Base-by-base conservation (phyloP, 1,140 invertebrate genomes). In the Coptotermes formosanus region DNA sequence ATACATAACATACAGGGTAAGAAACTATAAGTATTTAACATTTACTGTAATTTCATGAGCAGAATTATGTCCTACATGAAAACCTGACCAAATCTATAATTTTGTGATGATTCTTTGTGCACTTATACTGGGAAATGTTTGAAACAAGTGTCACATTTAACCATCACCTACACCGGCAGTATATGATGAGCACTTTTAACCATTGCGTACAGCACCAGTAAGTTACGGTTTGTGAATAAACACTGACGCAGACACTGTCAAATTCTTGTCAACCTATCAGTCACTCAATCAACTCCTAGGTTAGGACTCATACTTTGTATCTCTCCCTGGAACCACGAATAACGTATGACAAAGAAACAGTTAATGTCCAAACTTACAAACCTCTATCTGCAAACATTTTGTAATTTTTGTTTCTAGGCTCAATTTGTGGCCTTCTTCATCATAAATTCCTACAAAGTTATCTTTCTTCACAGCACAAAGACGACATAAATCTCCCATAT, bases 391-490 rank as follows among this genome's bases (percentile, higher is more conserved):
- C 82, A 92, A 89, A 88, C 90, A 92, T 87, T 92, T 92, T 0
- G 88, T 88, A 86, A 92, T 92, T 90, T 92, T 92, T 6, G 87
- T 86, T 75, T 91, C 90, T 48, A 92, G 90, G 4, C 87, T 88
- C 30, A 92, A 88, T 86, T 90, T 91, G 85, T 90, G 89, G 30
- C 91, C 91, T 85, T 92, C 92, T 6, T 90, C 87, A 52, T 92
- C 91, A 84, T 91, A 92, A 83, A 92, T 92, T 52, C 91, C 91
- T 85, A 92, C 89, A 48, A 90, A 88, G 85, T 89, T 89, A 16
- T 91, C 88, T 85, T 91, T 92, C 38, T 88, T 87, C 87, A 92
- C 91, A 87, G 92, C 92, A 88, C 93, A 93, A 44, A 93, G 90
- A 88, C 93, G 91, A 89, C 93, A 93, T 38, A 92, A 88, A 82